Evolutionary conservation across 2,113 vertebrate species (phyloP).

Genomic region (Apodemus speciosus): DNA sequence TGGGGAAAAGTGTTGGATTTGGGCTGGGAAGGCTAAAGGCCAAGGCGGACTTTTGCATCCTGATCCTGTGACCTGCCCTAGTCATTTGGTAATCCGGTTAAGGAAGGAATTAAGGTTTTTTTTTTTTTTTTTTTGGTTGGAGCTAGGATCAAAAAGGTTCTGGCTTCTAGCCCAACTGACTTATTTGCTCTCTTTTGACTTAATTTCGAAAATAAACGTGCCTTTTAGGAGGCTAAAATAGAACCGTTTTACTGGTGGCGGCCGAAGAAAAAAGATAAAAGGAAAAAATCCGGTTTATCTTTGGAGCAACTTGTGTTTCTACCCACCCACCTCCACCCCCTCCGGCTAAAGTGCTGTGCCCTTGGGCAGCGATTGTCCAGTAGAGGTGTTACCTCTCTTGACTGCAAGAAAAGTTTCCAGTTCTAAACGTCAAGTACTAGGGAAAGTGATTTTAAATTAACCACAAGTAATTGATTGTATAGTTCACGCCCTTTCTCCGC

Average conservation of each 20-base stretch:
- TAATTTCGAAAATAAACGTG: constrained; percentile 38
- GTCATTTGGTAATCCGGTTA: background rate
- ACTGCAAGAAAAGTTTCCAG: constrained; percentile 28
- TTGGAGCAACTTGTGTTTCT: constrained; percentile 21
- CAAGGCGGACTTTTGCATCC: background rate
- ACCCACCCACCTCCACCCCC: background rate
- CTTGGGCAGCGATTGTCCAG: background rate
- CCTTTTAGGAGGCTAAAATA: background rate
- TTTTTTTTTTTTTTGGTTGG: background rate
- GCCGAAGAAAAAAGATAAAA: background rate
- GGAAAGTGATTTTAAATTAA: background rate
- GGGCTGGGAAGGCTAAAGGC: background rate
- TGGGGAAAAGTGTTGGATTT: background rate
- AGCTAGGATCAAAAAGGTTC: background rate
- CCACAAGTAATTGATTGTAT: constrained; percentile 25
- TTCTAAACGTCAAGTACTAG: constrained; percentile 32
- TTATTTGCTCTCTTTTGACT: background rate
- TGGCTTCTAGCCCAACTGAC: background rate
- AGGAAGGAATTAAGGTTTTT: background rate
- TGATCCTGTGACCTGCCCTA: constrained; percentile 33
- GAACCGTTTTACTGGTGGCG: background rate
- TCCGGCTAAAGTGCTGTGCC: background rate
- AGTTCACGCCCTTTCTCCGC: constrained; percentile 77
- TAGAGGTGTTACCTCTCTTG: background rate
- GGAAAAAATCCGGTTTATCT: background rate